Conservation (phyloP, 2,888 invertebrate genomes). For the Drosophila yooni region DNA sequence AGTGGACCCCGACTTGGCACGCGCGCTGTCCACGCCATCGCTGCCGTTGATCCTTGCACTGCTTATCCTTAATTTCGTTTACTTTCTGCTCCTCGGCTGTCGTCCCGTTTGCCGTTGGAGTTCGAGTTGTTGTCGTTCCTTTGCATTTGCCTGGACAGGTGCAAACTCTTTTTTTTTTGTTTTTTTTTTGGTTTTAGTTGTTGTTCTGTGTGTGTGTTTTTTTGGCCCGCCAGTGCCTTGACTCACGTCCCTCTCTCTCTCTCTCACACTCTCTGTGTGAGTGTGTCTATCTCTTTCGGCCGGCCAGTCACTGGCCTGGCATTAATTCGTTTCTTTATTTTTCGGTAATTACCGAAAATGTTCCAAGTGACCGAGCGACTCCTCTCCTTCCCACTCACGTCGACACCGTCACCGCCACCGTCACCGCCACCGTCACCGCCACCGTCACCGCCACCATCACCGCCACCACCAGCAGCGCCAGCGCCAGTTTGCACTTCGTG, state of each 20-base stretch:
- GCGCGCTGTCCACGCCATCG: constrained; percentile 29
- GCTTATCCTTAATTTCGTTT: constrained; percentile 72
- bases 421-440: constrained; percentile 1
- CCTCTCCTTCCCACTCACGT: constrained; percentile 37
- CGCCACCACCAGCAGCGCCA: constrained; percentile 3
- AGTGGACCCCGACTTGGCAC: constrained; percentile 43
- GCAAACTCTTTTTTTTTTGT: constrained; percentile 45
- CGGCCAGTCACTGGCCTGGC: constrained; percentile 25
- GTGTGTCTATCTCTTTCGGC: constrained; percentile 3
- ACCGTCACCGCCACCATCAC: constrained; percentile 1
- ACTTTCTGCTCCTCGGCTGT: constrained; percentile 46
- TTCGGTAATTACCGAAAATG: constrained; percentile 77
- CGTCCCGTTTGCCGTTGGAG: constrained; percentile 16
- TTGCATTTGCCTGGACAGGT: constrained; percentile 53
- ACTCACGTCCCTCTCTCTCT: constrained; percentile 3
- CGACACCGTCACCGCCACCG: constrained; percentile 3
- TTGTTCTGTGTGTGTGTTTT: not conserved
- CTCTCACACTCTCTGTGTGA: not conserved
- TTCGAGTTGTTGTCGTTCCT: constrained; percentile 11
- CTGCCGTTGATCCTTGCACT: constrained; percentile 58
- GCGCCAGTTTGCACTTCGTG: constrained; percentile 41
- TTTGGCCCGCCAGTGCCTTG: constrained; percentile 8
- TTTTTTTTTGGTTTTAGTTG: not conserved
- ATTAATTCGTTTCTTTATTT: constrained; percentile 71
- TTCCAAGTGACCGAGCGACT: constrained; percentile 73